These are phyloP conservation scores for Lasioglossum leucozonium DNA, from an alignment of 2,888 invertebrate genomes.

Conservation along the genomic window DNA sequence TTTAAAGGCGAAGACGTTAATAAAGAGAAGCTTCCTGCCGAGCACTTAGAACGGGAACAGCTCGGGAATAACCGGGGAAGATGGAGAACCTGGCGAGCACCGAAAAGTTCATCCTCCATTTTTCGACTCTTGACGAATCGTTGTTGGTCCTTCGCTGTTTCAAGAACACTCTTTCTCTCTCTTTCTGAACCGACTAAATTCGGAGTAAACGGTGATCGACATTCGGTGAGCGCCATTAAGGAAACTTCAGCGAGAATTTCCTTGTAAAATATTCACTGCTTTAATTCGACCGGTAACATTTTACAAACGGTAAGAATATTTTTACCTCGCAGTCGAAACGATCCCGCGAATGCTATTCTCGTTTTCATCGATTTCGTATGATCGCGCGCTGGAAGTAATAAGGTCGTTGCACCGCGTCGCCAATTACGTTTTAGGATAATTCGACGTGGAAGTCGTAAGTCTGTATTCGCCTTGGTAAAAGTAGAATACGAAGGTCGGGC, in stretches of 20 bases:
- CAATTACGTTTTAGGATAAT: not conserved
- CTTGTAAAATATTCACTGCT: not conserved
- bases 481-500: not conserved
- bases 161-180: not conserved
- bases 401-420: not conserved
- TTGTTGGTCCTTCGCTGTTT: not conserved
- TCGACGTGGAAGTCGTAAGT: not conserved
- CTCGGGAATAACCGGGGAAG: not conserved
- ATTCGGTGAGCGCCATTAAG: not conserved
- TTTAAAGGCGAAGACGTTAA: slow-evolving; percentile 48
- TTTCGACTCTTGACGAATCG: not conserved
- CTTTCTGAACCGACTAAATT: not conserved
- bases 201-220: not conserved
- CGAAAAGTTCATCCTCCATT: slow-evolving; percentile 11
- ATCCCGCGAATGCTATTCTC: not conserved
- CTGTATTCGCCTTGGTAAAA: not conserved
- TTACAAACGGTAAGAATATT: not conserved
- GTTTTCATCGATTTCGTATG: not conserved
- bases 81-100: not conserved
- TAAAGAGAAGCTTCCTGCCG: slow-evolving; percentile 31
- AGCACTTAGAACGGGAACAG: not conserved
- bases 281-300: not conserved
- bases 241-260: not conserved
- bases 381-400: not conserved
- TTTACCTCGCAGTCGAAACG: not conserved